These are phyloP conservation scores for Nebria ingens DNA, from an alignment of 1,140 invertebrate genomes.

Conservation along the genomic window DNA sequence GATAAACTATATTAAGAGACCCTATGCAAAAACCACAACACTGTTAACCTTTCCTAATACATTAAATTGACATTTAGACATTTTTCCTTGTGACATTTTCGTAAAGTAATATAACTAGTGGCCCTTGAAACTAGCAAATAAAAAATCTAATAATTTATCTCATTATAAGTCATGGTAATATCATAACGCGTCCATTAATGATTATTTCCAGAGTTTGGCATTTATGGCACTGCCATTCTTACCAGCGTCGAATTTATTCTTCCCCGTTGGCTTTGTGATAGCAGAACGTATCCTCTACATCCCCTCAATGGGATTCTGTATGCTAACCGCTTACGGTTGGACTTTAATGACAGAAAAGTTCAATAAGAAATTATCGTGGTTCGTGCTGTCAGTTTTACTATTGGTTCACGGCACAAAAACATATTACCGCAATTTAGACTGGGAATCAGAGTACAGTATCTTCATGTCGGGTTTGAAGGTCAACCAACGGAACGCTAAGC, in stretches of 20 bases:
- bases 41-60: too few species aligned
- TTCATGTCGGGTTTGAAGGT: conserved; percentile 87
- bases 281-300: conserved; percentile 93
- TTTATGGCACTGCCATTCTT: conserved; percentile 85
- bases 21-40: too few species aligned
- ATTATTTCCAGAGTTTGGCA: conserved; percentile 59
- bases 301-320: conserved; percentile 95
- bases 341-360: conserved; percentile 38
- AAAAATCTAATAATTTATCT: background rate
- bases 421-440: conserved; percentile 78
- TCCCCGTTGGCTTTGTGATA: conserved; percentile 94
- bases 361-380: conserved; percentile 49
- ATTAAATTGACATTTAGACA: too few species aligned
- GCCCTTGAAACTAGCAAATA: too few species aligned
- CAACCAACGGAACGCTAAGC: conserved; percentile 85
- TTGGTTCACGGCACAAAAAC: conserved; percentile 71
- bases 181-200: conserved; percentile 9
- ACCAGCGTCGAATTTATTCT: conserved; percentile 93
- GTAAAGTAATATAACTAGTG: too few species aligned
- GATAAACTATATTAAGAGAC: too few species aligned
- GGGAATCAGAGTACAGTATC: conserved; percentile 85
- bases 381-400: conserved; percentile 55
- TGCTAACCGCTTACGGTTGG: conserved; percentile 78
- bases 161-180: background rate
- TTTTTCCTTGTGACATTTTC: too few species aligned